These are phyloP conservation scores for Melinopterus prodromus DNA, from an alignment of 2,888 invertebrate genomes.

Conservation along the genomic window DNA sequence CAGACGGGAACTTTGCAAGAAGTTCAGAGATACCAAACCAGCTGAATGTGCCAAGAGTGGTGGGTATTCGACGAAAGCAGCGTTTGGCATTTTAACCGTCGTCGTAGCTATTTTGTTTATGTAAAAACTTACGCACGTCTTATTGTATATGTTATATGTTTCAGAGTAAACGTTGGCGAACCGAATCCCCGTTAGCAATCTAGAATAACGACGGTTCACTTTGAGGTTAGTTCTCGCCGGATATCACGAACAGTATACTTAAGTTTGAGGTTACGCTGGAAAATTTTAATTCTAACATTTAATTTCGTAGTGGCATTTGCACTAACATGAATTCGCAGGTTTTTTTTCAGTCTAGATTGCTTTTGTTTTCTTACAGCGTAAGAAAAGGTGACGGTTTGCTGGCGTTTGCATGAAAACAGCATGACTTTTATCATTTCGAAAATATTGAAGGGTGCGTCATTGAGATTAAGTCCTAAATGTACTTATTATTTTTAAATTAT, in stretches of 20 bases:
- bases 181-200: not conserved
- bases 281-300: not conserved
- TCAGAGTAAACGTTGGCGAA: not conserved
- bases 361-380: not conserved
- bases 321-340: not conserved
- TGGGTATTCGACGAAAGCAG: not conserved
- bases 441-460: not conserved
- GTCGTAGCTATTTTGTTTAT: not conserved
- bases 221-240: too few species aligned
- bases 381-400: not conserved
- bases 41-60: slow-evolving; percentile 47
- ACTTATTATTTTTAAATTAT: not conserved
- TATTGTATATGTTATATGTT: not conserved
- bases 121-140: not conserved
- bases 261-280: not conserved
- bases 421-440: not conserved
- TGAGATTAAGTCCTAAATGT: not conserved
- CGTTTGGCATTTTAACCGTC: not conserved
- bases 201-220: not conserved
- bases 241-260: not conserved
- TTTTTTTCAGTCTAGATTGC: not conserved
- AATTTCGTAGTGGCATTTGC: not conserved
- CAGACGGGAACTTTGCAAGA: slow-evolving; percentile 66
- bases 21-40: slow-evolving; percentile 52
- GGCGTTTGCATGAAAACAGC: not conserved